Percentiles rank a stretch among this genome's conserved stretches.
Conservation (phyloP, 2,113 vertebrate genomes). For the Ceratotherium simum region DNA sequence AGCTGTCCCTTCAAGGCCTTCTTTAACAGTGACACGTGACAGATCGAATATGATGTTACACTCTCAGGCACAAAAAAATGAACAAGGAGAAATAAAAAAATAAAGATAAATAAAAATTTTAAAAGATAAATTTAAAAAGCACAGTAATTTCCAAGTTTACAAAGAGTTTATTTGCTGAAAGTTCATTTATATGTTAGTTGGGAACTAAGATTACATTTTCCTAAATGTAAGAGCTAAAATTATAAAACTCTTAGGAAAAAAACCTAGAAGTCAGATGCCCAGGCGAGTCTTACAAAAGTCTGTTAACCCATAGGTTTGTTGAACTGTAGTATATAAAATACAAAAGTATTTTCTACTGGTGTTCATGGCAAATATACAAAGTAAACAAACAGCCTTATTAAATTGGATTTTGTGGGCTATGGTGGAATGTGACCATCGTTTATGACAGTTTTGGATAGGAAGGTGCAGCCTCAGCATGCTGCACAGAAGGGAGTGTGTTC, state of each 20-base stretch:
- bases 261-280: not conserved
- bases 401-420: not conserved
- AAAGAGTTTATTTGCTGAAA: not conserved
- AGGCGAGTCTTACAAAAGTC: not conserved
- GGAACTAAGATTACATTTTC: not conserved
- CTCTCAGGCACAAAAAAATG: not conserved
- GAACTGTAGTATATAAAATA: not conserved
- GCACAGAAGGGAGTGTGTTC: not conserved
- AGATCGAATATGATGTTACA: not conserved
- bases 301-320: not conserved
- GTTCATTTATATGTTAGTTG: not conserved
- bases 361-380: conserved; percentile 15
- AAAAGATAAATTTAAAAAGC: not conserved
- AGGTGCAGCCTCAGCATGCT: not conserved
- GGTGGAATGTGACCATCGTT: accelerated
- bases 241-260: not conserved
- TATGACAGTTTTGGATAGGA: not conserved
- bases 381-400: not conserved
- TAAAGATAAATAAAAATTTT: not conserved
- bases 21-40: not conserved
- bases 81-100: not conserved
- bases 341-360: not conserved
- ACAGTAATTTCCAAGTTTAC: not conserved
- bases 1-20: not conserved
- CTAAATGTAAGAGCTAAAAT: not conserved